Base-by-base conservation (phyloP, 2,888 invertebrate genomes). In the Microdon myrmicae region DNA sequence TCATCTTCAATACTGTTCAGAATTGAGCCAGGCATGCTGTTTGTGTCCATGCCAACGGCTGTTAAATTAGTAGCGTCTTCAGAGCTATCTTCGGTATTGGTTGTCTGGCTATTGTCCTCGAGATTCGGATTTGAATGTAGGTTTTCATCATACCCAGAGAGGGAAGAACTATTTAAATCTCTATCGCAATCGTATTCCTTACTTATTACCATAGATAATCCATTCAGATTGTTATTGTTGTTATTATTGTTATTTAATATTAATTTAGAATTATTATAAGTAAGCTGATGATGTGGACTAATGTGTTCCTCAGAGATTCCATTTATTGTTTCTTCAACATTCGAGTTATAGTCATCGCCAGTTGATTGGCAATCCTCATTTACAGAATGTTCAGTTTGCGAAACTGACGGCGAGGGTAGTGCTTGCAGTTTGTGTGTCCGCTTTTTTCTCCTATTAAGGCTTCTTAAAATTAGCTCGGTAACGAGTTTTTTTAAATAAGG, bases 401-500 rank as follows among this genome's bases (percentile, higher is more conserved):
- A 7, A 4, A 12, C 12, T 9, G 10, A 22, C 9, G 13, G 8
- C 4, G 35, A 35, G 17, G 34, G 26, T 29, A 38, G 37, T 13
- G 41, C 44, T 35, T 32, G 71, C 49, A 76, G 54, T 37, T 73
- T 68, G 9, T 69, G 68, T 10, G 77, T 76, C 2, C 78, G 79
- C 47, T 61, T 67, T 20, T n/a, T n/a, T n/a, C 56, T 58, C 10
- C 64, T 58, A 51, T 64, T 58, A 34, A 64, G 51, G 14, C 64
- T 47, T 3, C 79, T 75, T 23, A 74, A 66, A 35, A 79, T 73
- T 61, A 78, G 73, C 67, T 78, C 74, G 45, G 75, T 73, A 67
- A 74, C 75, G 71, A 79, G 75, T 60, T 77, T 72, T 69, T 76
- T 76, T 60, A 79, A 72, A 68, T 79, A 79, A 61, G 73, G 73